Percentiles rank a stretch among this genome's conserved stretches.
phyloP scores from a whole-genome alignment of 2,888 invertebrate genomes.

The Oligia fasciuncula region DNA sequence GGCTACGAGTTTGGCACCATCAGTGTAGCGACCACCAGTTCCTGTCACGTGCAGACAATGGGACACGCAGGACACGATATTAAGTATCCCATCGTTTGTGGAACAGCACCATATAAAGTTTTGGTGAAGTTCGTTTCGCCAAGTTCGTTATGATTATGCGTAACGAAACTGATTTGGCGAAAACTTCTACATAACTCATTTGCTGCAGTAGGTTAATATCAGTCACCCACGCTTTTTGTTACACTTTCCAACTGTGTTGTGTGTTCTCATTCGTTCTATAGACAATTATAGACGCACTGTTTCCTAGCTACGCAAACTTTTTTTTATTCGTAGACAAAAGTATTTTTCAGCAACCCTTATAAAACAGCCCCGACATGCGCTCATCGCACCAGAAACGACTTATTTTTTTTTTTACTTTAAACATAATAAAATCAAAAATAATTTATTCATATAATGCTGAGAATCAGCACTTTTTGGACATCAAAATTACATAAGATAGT shows the following conservation, averaged over 20 bases:
- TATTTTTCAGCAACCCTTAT: too few relatives aligned
- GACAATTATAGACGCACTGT: background rate
- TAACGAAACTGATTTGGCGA: slow-evolving; percentile 42
- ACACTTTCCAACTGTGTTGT: slow-evolving; percentile 46
- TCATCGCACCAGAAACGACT: too few relatives aligned
- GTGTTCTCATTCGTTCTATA: slow-evolving; percentile 41
- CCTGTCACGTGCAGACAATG: background rate
- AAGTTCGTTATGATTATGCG: slow-evolving; percentile 21
- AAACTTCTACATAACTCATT: slow-evolving; percentile 40
- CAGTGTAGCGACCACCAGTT: background rate
- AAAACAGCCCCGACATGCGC: too few relatives aligned
- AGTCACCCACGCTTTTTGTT: slow-evolving; percentile 51
- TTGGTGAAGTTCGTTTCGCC: slow-evolving; percentile 11
- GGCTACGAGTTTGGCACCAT: background rate
- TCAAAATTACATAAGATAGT: background rate
- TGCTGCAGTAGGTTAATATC: slow-evolving; percentile 43
- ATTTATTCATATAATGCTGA: background rate
- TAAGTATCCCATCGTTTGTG: background rate
- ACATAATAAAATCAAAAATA: background rate
- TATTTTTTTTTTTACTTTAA: background rate
- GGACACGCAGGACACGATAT: background rate
- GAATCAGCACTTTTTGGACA: background rate
- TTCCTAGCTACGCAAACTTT: background rate
- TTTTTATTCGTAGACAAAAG: background rate
- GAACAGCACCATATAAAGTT: background rate